Conservation (phyloP, 2,888 invertebrate genomes). For the Eulithis testata region DNA sequence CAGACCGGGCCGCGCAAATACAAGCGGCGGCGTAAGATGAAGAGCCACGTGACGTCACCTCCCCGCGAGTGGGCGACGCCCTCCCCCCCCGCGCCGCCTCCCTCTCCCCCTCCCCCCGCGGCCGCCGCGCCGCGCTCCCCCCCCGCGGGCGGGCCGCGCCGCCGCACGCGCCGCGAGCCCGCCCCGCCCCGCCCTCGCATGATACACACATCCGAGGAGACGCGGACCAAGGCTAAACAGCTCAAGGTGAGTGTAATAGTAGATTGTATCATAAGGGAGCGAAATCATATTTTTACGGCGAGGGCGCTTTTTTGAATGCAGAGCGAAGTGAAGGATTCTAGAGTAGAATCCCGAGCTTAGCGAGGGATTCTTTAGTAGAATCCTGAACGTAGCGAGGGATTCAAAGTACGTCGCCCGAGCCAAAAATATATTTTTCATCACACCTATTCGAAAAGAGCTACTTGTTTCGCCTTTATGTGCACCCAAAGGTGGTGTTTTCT, state of each 20-base stretch:
- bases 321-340: too few relatives aligned
- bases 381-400: too few relatives aligned
- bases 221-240: constrained; percentile 86
- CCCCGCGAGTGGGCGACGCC: constrained; percentile 56
- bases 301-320: too few relatives aligned
- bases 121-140: constrained; percentile 41
- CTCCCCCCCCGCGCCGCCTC: constrained; percentile 42
- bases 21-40: constrained; percentile 91
- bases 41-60: constrained; percentile 61
- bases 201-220: constrained; percentile 88
- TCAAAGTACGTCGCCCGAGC: too few relatives aligned
- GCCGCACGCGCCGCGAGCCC: constrained; percentile 59
- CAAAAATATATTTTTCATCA: too few relatives aligned
- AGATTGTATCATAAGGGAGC: too few relatives aligned
- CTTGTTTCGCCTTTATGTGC: too few relatives aligned
- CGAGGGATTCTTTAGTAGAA: too few relatives aligned
- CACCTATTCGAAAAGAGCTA: too few relatives aligned
- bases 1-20: constrained; percentile 91
- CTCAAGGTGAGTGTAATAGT: constrained; percentile 59
- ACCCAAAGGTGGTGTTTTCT: too few relatives aligned
- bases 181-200: constrained; percentile 87
- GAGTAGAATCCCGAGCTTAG: too few relatives aligned
- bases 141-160: constrained; percentile 43
- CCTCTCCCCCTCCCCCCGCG: constrained; percentile 44
- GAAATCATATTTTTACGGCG: too few relatives aligned